Conservation (phyloP, 2,888 invertebrate genomes). For the Panopea generosa region DNA sequence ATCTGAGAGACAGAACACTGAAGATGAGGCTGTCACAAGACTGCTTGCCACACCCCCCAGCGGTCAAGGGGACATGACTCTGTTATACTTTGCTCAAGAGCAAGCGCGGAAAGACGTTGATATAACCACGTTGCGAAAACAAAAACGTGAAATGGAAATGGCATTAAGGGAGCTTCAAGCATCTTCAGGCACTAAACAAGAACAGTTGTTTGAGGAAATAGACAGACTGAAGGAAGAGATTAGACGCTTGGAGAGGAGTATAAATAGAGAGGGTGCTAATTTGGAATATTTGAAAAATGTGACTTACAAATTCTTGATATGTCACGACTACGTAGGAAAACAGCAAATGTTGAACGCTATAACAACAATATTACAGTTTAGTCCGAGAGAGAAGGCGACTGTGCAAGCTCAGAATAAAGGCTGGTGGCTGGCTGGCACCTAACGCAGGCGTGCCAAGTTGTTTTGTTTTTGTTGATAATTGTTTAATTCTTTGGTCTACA, state of each 20-base stretch:
- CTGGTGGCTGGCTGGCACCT: slow-evolving; percentile 65
- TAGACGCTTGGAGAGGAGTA: slow-evolving; percentile 84
- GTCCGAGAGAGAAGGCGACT: slow-evolving; percentile 89
- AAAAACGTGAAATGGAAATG: slow-evolving; percentile 88
- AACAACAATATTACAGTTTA: slow-evolving; percentile 93
- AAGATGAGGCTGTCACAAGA: slow-evolving; percentile 71
- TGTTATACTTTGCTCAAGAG: slow-evolving; percentile 94
- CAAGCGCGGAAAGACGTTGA: slow-evolving; percentile 92
- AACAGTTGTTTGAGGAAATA: slow-evolving; percentile 86
- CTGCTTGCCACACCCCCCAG: slow-evolving; percentile 76
- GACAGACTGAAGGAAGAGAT: slow-evolving; percentile 87
- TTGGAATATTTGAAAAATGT: slow-evolving; percentile 96
- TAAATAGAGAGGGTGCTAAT: slow-evolving; percentile 92
- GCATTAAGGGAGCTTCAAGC: slow-evolving; percentile 87
- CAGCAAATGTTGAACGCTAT: slow-evolving; percentile 96
- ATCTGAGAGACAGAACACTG: slow-evolving; percentile 62
- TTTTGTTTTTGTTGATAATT: too few relatives aligned
- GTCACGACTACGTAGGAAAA: slow-evolving; percentile 89
- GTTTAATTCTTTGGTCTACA: too few relatives aligned
- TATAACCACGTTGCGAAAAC: slow-evolving; percentile 90
- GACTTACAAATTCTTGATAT: slow-evolving; percentile 92
- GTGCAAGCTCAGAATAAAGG: slow-evolving; percentile 71
- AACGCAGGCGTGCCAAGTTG: too few relatives aligned
- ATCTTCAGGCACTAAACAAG: slow-evolving; percentile 82
- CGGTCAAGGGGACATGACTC: slow-evolving; percentile 84